Base-by-base conservation (phyloP, 2,888 invertebrate genomes). In the Agrotis exclamationis region DNA sequence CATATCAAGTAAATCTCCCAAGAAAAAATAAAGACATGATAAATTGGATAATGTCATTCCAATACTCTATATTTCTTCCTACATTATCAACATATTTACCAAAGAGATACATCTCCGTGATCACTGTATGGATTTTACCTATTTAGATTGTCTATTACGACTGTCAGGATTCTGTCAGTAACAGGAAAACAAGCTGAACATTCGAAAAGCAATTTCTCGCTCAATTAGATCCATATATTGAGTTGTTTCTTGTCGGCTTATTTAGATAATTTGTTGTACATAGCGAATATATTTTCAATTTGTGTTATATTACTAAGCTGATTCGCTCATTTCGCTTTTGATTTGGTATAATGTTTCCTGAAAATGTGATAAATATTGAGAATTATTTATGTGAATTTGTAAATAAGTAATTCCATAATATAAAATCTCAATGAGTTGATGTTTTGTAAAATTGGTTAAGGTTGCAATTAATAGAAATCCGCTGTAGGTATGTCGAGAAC, bases 121-220 rank as follows among this genome's bases (percentile, higher is more conserved):
- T 72, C 71, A 64, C 51, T 59, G 62, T 72, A 48, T 54, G 67
- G 76, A 53, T 68, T 65, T 44, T 80, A 39, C 39, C 39, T 80
- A 74, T 78, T 69, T 63, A 65, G 74, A 69, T 81, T 67, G 59
- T 45, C 62, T 24, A 67, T 77, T 74, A 59, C 60, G 1, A 47
- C 64, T 63, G 53, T 51, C 74, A 63, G 60, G 22, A 11, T 50
- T n/a, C 51, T 70, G 63, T 51, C 63, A 28, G 65, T 24, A 48
- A 64, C 71, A 76, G 66, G 71, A 77, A 82, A 79, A 74, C 64
- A 76, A 74, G 71, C 51, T 39, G 59, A 68, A 66, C 39, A 73
- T 47, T 64, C 64, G 69, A 66, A 72, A 85, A 78, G 81, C 82
- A 86, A 87, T 88, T 84, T 84, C 73, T 71, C 76, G 81, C 71